Conservation (phyloP, 2,888 invertebrate genomes). For the Cordilura impudica region DNA sequence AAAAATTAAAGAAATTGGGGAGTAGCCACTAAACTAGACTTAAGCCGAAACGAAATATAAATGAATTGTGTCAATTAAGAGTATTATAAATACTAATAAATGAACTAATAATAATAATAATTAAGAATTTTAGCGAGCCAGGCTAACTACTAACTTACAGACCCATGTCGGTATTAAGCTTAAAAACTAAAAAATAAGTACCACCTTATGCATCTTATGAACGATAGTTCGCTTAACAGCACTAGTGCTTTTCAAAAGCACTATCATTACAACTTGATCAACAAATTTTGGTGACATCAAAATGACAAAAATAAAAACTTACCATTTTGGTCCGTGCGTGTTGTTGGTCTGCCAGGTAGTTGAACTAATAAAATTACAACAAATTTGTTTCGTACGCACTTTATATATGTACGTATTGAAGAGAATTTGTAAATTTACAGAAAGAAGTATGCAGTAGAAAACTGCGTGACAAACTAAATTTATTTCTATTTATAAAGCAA, state of each 20-base stretch:
- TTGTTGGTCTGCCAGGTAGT: conserved; percentile 22
- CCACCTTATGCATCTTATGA: no score
- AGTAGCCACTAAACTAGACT: no score
- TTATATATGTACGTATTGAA: not conserved
- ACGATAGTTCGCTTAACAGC: no score
- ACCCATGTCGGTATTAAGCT: no score
- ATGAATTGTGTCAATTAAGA: no score
- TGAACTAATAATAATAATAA: no score
- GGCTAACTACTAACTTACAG: no score
- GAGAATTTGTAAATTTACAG: conserved; percentile 10
- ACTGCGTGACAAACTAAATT: conserved; percentile 2
- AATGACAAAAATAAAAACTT: not conserved
- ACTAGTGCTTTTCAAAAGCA: not conserved
- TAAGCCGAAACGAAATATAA: no score
- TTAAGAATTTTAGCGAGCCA: no score
- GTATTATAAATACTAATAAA: no score
- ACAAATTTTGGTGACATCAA: conserved; percentile 23
- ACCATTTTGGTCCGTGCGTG: conserved; percentile 35
- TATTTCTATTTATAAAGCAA: not conserved
- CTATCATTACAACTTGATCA: not conserved
- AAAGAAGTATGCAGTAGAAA: not conserved
- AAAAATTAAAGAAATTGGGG: no score
- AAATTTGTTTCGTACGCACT: conserved; percentile 1
- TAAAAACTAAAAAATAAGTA: not conserved
- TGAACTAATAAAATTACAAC: not conserved